A percentile compares a stretch with the other conserved stretches of the same genome.
Conservation (phyloP, 1,140 invertebrate species). For the Batillaria attramentaria region DNA sequence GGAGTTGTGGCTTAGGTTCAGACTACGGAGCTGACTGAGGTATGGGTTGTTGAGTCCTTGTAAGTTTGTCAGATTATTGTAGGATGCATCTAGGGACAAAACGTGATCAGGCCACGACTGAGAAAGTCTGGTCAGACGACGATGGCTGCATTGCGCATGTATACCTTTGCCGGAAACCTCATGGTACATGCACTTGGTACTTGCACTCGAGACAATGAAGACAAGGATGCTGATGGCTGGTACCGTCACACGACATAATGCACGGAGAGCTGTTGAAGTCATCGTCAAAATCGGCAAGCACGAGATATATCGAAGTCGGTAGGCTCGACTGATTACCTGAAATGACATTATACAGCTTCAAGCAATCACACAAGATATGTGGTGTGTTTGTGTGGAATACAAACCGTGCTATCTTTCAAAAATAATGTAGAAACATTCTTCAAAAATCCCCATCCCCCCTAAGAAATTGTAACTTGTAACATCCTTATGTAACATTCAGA, state of each 20-base stretch:
- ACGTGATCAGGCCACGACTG: not conserved
- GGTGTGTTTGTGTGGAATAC: no score
- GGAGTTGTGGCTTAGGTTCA: not conserved
- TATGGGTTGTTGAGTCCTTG: not conserved
- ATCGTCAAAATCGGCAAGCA: not conserved
- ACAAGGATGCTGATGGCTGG: not conserved
- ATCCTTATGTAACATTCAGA: no score
- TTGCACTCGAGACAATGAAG: not conserved
- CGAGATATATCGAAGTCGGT: no score
- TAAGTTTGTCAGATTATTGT: not conserved
- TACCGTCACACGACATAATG: not conserved
- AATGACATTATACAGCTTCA: not conserved
- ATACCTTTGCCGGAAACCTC: not conserved
- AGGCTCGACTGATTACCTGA: not conserved
- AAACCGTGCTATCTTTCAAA: no score
- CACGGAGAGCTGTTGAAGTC: not conserved
- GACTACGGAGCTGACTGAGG: not conserved
- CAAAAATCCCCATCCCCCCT: no score
- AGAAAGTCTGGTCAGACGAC: not conserved
- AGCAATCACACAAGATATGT: no score
- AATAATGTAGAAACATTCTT: no score
- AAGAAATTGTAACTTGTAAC: no score
- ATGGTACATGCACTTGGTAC: not conserved
- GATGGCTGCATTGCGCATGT: slow-evolving; percentile 6
- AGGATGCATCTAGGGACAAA: not conserved